A percentile compares a stretch with the other conserved stretches of the same genome.
Conservation (phyloP, 2,113 vertebrate species). For the Malaclemys terrapin region DNA sequence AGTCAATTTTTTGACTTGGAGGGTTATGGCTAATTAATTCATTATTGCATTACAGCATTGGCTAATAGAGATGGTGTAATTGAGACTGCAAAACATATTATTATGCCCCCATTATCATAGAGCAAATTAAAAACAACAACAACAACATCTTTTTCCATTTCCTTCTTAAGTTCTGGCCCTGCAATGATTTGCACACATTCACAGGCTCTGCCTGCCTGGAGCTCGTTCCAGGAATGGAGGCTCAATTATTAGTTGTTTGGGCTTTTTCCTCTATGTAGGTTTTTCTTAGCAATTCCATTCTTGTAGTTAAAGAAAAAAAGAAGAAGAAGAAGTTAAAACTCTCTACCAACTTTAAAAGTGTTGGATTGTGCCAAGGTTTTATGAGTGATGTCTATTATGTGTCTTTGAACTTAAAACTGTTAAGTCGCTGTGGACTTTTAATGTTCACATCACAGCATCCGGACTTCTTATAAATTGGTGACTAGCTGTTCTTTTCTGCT, state of each 20-base stretch:
- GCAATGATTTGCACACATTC: not conserved
- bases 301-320: constrained; percentile 30
- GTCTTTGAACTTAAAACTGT: constrained; percentile 41
- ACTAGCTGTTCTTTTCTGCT: constrained; percentile 5
- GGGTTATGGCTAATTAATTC: not conserved
- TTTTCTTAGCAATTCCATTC: not conserved
- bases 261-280: not conserved
- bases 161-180: not conserved
- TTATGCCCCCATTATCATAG: rapidly evolving
- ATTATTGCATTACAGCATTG: not conserved
- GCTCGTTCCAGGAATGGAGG: not conserved
- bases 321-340: constrained; percentile 1
- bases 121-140: not conserved
- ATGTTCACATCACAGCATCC: constrained; percentile 21
- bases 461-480: constrained; percentile 35
- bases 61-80: not conserved
- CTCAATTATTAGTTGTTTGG: constrained; percentile 13
- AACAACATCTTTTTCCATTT: not conserved
- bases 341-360: constrained; percentile 37
- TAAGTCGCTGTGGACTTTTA: constrained; percentile 18
- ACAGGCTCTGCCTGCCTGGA: not conserved
- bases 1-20: not conserved
- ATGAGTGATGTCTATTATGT: not conserved
- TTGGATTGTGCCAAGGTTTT: not conserved
- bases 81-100: not conserved